Percentiles rank a stretch among this genome's conserved stretches.
Evolutionary conservation across 2,113 vertebrate genomes (phyloP).

Genomic region (Myrmecophaga tridactyla): DNA sequence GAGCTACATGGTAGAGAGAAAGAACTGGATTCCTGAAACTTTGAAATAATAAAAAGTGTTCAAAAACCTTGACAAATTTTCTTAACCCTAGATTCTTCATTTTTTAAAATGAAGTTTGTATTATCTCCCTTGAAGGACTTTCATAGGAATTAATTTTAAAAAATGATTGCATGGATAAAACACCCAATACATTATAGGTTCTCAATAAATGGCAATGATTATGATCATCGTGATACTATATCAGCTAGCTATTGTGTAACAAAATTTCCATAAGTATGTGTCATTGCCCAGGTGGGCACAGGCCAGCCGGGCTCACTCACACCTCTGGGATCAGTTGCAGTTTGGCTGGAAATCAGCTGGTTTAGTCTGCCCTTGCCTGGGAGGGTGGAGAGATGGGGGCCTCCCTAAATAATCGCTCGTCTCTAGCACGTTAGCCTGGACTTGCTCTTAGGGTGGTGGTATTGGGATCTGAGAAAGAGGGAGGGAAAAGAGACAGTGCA

Average conservation of each 20-base stretch:
- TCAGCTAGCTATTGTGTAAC: background rate
- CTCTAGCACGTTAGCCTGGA: background rate
- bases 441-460: background rate
- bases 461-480: background rate
- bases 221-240: no score
- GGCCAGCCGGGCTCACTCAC: fast-evolving
- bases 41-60: background rate
- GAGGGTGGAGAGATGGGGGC: fast-evolving
- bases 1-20: background rate
- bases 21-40: background rate
- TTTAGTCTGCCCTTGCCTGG: no score
- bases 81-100: background rate
- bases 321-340: no score
- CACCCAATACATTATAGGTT: background rate
- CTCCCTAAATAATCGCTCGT: no score
- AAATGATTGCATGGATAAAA: background rate
- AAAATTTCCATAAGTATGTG: background rate
- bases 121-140: background rate
- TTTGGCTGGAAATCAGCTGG: background rate
- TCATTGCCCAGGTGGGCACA: fast-evolving
- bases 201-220: fast-evolving
- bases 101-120: background rate
- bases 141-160: background rate
- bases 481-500: fast-evolving
- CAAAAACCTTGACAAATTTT: background rate